phyloP scores from a whole-genome alignment of 1,140 invertebrate genomes.

The Neodiprion virginianus region DNA sequence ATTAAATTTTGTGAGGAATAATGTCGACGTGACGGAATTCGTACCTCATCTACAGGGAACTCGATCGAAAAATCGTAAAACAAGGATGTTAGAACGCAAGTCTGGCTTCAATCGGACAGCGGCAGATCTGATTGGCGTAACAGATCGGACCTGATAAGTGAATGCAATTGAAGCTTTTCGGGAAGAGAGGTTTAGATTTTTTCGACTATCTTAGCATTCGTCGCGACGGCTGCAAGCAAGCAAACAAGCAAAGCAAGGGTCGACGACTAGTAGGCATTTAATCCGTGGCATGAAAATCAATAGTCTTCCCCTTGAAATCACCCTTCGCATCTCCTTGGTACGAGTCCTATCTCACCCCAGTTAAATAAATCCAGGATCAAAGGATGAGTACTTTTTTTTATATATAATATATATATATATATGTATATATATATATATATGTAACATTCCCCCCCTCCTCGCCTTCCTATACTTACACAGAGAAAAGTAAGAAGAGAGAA shows the following conservation, averaged over 20 bases:
- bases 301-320: constrained; percentile 60
- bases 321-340: constrained; percentile 46
- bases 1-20: too few relatives aligned
- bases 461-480: too few relatives aligned
- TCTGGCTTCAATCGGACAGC: too few relatives aligned
- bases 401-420: constrained; percentile 29
- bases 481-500: too few relatives aligned
- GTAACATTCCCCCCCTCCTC: background rate
- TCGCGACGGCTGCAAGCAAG: background rate
- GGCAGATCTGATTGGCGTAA: too few relatives aligned
- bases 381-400: constrained; percentile 53
- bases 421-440: background rate
- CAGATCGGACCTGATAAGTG: too few relatives aligned
- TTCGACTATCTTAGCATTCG: background rate
- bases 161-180: too few relatives aligned
- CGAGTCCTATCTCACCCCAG: constrained; percentile 39
- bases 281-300: constrained; percentile 63
- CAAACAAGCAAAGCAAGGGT: background rate
- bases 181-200: too few relatives aligned
- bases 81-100: too few relatives aligned
- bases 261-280: constrained; percentile 36
- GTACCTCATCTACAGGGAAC: too few relatives aligned
- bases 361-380: constrained; percentile 65
- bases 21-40: too few relatives aligned
- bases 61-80: too few relatives aligned